Base-by-base conservation (phyloP, 2,888 invertebrate species). In the Tetranychus piercei region DNA sequence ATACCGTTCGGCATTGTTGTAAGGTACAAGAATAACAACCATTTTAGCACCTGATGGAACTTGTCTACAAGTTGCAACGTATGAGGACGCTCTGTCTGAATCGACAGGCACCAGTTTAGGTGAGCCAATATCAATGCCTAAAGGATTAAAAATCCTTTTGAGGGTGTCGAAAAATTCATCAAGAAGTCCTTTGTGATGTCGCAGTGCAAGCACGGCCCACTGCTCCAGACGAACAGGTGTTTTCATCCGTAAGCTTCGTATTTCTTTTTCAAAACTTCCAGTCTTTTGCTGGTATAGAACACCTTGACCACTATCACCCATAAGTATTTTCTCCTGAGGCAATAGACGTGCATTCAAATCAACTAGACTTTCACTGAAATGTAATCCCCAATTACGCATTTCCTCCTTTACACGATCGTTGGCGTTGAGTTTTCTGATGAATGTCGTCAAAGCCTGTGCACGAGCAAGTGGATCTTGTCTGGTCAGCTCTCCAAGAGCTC, bases 1-100 rank as follows among this genome's bases (percentile, higher is more conserved):
- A 79, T 96, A 94, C 75, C 89, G 84, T 79, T 93, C 92, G 0
- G 88, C 84, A 55, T 87, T 86, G 78, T 87, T 87, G 74, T 87
- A 85, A 0, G 87, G 85, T 5, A 72, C 44, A 9, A 72, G 11
- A 3, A 45, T 72, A 15, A 43, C 34, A 7, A 23, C 18, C 5
- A 72, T 6, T 45, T 72, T 44, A 6, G 20, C 34, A 45, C 34
- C 9, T 43, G 6, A 8, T 15, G 45, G 44, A 45, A 72, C 18
- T 34, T 6, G 5, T 1, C 20, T 4, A 6, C 71, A 71, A 44
- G 34, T 2, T 1, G 20, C 71, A 44, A 44, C 18, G 9, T 45
- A 45, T 7, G 45, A 45, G 6, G 6, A 9, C 6, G 9, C 45
- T 45, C 45, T 45, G 45, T 45, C 45, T 7, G 6, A 7, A 9